Evolutionary conservation across 2,888 invertebrate species (phyloP), one percentile per base, ranked within the genome.

Genomic region (Linnaemya tessellans): DNA sequence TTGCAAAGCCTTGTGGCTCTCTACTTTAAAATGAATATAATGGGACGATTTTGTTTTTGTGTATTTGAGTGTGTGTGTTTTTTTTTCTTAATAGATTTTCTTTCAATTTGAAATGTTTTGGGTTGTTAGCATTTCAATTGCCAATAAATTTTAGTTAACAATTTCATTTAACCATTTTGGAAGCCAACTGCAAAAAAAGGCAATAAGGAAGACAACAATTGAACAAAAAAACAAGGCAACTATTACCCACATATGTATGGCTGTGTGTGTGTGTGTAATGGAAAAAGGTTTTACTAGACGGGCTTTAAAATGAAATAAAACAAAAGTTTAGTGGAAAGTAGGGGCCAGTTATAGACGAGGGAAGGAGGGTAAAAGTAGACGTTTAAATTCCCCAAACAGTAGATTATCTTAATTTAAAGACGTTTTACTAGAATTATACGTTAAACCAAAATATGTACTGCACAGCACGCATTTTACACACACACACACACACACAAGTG

Each of bases 71-170:
- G 2, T 30, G 30, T 30, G n/a, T n/a, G n/a, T n/a, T 38, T 7
- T 35, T 35, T 35, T 35, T 35, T 35, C 35, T 9, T 10, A 15
- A n/a, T 18, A 10, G 15, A 43, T 51, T 51, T 60, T 51, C 15
- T 18, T 20, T 38, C 13, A n/a, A 22, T 74, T 49, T 73, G 56
- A 62, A 81, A 81, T 81, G 74, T 85, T 85, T 79, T 79, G 70
- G 79, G 74, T 75, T 86, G 80, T 86, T 80, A 86, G 84, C 80
- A 86, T 86, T 84, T 86, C 83, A 86, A 86, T 84, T 80, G 84
- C 77, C 86, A 73, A 86, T 86, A 86, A 84, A 86, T 86, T 86
- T 86, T 60, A 80, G 86, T 84, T 86, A 86, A 86, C 86, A 86
- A 86, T 86, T 86, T 86, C 84, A 86, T 86, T 86, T 80, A 83